phyloP scores from a whole-genome alignment of 2,113 vertebrate genomes.

The Anolis carolinensis region DNA sequence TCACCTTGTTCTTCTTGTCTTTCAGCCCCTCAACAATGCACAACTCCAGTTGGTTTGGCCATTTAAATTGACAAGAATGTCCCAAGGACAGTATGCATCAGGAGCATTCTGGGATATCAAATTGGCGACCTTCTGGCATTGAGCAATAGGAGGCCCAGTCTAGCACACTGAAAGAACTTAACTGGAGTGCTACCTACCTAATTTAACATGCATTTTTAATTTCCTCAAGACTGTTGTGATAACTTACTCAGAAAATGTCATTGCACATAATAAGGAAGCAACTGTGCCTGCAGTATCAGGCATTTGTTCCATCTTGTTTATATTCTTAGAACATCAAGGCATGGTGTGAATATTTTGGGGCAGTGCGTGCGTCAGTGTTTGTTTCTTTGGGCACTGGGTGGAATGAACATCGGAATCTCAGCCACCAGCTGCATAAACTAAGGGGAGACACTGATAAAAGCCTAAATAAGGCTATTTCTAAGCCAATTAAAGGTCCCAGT shows the following conservation, averaged over 20 bases:
- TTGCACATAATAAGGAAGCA: slow-evolving; percentile 62
- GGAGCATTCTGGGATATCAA: background rate
- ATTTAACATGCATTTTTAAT: slow-evolving; percentile 53
- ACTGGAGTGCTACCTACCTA: background rate
- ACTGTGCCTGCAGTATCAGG: slow-evolving; percentile 63
- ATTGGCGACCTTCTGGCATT: background rate
- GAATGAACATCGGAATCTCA: slow-evolving; percentile 51
- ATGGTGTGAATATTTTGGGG: slow-evolving; percentile 63
- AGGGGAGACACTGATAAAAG: slow-evolving; percentile 15
- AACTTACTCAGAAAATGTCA: slow-evolving; percentile 59
- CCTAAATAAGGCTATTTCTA: slow-evolving; percentile 39
- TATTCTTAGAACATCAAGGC: slow-evolving; percentile 70
- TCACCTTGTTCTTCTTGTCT: too few species aligned
- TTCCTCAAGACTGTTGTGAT: slow-evolving; percentile 58
- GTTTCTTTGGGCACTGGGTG: slow-evolving; percentile 40
- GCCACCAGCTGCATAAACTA: slow-evolving; percentile 39
- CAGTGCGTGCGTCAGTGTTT: slow-evolving; percentile 55
- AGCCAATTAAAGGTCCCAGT: background rate
- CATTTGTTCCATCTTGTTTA: slow-evolving; percentile 67
- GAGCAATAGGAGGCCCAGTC: background rate
- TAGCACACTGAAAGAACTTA: background rate
- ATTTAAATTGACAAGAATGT: background rate
- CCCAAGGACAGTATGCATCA: background rate
- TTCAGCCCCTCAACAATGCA: too few species aligned
- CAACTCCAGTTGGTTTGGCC: too few species aligned